phyloP scores from a whole-genome alignment of 1,140 invertebrate species.

The Cyrtorhinus lividipennis region DNA sequence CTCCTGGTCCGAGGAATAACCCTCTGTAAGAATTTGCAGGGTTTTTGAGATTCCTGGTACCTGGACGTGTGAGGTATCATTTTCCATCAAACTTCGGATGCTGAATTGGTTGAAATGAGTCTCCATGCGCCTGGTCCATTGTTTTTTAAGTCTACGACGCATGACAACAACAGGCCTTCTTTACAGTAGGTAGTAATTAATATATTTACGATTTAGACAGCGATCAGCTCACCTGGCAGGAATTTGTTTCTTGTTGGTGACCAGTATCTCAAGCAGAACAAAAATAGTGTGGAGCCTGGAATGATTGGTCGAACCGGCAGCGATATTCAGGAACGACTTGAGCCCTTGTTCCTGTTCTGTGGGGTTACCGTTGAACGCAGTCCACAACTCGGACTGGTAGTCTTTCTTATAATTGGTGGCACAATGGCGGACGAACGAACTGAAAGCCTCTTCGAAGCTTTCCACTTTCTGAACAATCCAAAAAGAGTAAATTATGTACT shows the following conservation, averaged over 20 bases:
- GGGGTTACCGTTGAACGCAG: constrained; percentile 35
- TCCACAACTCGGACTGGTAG: constrained; percentile 28
- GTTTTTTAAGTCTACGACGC: too few species aligned
- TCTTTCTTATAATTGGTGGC: constrained; percentile 35
- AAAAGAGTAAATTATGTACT: too few species aligned
- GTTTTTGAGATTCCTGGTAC: too few species aligned
- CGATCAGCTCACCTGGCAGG: constrained; percentile 53
- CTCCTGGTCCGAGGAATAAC: too few species aligned
- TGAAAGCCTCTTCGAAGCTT: constrained; percentile 71
- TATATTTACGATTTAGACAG: too few species aligned
- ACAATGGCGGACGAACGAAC: constrained; percentile 63
- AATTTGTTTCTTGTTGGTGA: constrained; percentile 47
- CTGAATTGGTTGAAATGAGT: too few species aligned
- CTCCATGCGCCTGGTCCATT: too few species aligned
- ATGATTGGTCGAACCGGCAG: constrained; percentile 49
- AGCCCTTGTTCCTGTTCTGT: constrained; percentile 56
- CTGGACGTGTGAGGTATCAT: too few species aligned
- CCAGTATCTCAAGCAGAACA: constrained; percentile 52
- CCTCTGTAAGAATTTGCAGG: too few species aligned
- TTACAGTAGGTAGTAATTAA: too few species aligned
- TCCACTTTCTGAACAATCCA: constrained; percentile 54
- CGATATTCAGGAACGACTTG: constrained; percentile 49
- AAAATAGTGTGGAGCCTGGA: constrained; percentile 56
- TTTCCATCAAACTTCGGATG: too few species aligned
- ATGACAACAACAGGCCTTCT: too few species aligned